phyloP scores from a whole-genome alignment of 1,140 invertebrate species.

The Aplysia californica region DNA sequence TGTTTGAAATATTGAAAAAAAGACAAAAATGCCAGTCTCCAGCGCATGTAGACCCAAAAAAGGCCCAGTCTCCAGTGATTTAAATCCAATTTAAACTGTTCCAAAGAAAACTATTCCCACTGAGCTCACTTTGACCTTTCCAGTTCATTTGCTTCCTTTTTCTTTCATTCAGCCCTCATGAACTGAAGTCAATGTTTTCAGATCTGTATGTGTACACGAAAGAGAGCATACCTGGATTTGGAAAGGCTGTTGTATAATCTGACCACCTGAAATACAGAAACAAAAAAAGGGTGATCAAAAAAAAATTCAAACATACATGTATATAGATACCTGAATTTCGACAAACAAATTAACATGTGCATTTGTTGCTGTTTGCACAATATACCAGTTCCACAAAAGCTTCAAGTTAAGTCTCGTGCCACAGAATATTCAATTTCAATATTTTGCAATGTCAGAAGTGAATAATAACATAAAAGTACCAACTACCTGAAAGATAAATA shows the following conservation, averaged over 20 bases:
- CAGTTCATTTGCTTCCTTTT: not conserved
- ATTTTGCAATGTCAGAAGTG: not conserved
- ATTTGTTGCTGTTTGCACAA: not conserved
- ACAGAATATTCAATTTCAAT: not conserved
- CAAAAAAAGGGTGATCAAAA: too few relatives aligned
- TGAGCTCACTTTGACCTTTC: not conserved
- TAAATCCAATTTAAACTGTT: not conserved
- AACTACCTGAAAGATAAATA: too few relatives aligned
- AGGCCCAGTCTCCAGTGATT: not conserved
- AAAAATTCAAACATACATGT: not conserved
- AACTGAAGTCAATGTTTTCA: not conserved
- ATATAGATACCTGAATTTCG: not conserved
- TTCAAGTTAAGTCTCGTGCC: not conserved
- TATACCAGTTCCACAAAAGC: not conserved
- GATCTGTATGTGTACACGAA: not conserved
- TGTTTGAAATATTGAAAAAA: too few relatives aligned
- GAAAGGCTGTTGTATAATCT: constrained; percentile 58
- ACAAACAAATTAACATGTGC: not conserved
- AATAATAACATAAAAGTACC: too few relatives aligned
- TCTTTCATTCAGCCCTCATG: too few relatives aligned
- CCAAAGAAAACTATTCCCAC: not conserved
- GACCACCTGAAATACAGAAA: constrained; percentile 45
- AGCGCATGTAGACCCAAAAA: not conserved
- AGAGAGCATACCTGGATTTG: constrained; percentile 44
- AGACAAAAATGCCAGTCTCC: too few relatives aligned